A percentile compares a stretch with the other conserved stretches of the same genome.
These are phyloP conservation scores for Paguma larvata DNA, from an alignment of 2,797 vertebrate genomes.

Conservation along the genomic window DNA sequence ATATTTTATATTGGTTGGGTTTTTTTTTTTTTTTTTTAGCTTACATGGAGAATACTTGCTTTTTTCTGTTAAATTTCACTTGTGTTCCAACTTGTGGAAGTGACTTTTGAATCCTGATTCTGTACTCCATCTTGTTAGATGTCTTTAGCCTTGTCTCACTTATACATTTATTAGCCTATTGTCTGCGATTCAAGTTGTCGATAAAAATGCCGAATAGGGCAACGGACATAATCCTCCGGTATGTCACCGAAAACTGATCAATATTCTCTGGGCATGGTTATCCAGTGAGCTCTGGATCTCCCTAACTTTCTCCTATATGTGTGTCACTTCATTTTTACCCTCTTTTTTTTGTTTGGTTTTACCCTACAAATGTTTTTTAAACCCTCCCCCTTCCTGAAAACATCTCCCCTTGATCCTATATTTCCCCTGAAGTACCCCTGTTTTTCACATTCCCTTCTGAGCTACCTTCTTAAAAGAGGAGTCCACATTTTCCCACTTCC, in stretches of 20 bases:
- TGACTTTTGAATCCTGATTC: constrained; percentile 26
- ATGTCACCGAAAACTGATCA: constrained; percentile 56
- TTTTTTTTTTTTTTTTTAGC: background rate
- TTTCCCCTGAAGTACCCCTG: background rate
- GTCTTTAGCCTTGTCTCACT: constrained; percentile 18
- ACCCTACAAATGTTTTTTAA: background rate
- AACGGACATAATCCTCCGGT: constrained; percentile 49
- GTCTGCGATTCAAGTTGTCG: constrained; percentile 59
- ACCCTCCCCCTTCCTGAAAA: constrained; percentile 13
- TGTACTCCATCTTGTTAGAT: background rate
- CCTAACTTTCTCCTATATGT: background rate
- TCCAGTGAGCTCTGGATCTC: background rate
- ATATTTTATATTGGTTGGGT: background rate
- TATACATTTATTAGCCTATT: constrained; percentile 14
- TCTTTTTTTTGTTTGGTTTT: constrained; percentile 54
- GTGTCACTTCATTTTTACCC: background rate
- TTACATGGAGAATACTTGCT: background rate
- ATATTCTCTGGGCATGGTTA: background rate
- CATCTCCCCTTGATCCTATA: background rate
- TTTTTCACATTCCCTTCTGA: constrained; percentile 25
- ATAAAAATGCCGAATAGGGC: constrained; percentile 56
- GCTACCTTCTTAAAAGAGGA: constrained; percentile 4
- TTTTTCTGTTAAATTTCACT: constrained; percentile 45
- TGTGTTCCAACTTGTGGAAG: background rate
- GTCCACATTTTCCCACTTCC: background rate